Conservation (phyloP, 1,140 invertebrate species). For the Chironomus striatipennis region DNA sequence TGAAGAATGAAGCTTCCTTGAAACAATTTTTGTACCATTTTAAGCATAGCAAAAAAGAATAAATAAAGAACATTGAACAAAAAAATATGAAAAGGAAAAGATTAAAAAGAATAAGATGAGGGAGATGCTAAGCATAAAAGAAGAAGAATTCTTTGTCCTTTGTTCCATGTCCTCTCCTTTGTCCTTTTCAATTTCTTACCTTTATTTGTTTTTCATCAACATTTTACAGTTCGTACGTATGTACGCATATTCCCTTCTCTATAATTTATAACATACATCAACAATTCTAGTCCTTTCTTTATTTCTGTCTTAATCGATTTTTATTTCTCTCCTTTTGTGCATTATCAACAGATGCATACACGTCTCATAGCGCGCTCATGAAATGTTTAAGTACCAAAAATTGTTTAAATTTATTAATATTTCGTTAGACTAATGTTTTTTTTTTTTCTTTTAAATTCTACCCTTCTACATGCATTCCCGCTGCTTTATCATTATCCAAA, state of each 20-base stretch:
- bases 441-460: not conserved
- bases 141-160: not conserved
- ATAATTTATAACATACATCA: not conserved
- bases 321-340: constrained; percentile 25
- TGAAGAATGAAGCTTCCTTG: no score
- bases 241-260: not conserved
- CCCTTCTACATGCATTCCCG: not conserved
- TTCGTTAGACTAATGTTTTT: not conserved
- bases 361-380: constrained; percentile 4
- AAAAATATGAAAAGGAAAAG: not conserved
- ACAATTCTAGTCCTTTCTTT: not conserved
- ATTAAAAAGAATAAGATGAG: not conserved
- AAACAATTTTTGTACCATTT: no score
- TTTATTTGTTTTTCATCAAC: not conserved
- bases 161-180: not conserved
- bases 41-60: no score
- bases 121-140: not conserved
- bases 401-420: no score
- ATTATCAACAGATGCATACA: constrained; percentile 60
- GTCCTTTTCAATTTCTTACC: not conserved
- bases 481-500: constrained; percentile 11
- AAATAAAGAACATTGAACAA: not conserved
- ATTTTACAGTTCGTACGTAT: not conserved
- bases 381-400: constrained; percentile 7
- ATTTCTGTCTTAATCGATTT: not conserved